Conservation (phyloP, 2,797 vertebrate genomes). For the Cyclura pinguis region DNA sequence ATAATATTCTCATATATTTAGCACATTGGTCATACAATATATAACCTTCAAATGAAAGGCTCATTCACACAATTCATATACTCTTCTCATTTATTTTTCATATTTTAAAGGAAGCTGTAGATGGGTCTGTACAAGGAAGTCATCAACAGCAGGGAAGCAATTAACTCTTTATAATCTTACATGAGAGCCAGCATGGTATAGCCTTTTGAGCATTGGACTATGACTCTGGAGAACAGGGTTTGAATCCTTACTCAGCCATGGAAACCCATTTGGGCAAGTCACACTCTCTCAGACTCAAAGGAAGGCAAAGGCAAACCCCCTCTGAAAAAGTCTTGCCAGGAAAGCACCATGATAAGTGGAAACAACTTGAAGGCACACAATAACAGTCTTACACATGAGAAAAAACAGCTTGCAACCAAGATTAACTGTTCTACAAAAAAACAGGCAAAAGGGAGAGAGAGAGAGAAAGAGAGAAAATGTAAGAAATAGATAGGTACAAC, state of each 20-base stretch:
- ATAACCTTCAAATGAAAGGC: slow-evolving; percentile 47
- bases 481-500: not conserved
- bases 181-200: too few relatives aligned
- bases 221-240: too few relatives aligned
- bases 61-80: not conserved
- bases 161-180: too few relatives aligned
- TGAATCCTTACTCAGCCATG: too few relatives aligned
- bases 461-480: not conserved
- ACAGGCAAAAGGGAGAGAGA: too few relatives aligned
- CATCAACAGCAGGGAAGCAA: slow-evolving; percentile 26
- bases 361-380: too few relatives aligned
- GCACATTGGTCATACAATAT: slow-evolving; percentile 38
- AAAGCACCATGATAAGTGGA: too few relatives aligned
- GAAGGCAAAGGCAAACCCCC: too few relatives aligned
- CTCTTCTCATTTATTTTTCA: slow-evolving; percentile 7
- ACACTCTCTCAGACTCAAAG: too few relatives aligned
- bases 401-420: not conserved
- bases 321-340: too few relatives aligned
- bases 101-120: not conserved
- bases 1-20: slow-evolving; percentile 19
- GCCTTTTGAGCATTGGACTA: too few relatives aligned
- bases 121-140: slow-evolving; percentile 19
- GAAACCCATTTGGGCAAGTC: too few relatives aligned
- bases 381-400: slow-evolving; percentile 27
- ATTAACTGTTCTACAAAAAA: slow-evolving; percentile 15